A percentile compares a stretch with the other conserved stretches of the same genome.
Evolutionary conservation across 1,140 invertebrate species (phyloP).

Genomic region (Heterodera schachtii): DNA sequence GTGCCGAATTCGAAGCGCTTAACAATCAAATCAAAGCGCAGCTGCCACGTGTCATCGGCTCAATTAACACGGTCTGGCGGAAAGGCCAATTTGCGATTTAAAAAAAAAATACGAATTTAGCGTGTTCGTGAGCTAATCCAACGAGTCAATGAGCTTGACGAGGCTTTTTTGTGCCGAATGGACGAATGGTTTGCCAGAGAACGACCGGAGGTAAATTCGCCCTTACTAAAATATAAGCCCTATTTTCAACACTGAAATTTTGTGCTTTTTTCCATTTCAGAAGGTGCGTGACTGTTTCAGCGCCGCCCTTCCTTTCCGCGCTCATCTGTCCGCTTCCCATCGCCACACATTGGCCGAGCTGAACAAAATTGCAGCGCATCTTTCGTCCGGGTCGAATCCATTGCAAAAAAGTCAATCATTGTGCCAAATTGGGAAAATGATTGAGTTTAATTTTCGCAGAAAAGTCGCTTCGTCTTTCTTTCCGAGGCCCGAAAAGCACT

Average conservation of each 20-base stretch:
- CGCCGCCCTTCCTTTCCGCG: constrained; percentile 14
- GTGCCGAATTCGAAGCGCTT: constrained; percentile 49
- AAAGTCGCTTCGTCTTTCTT: constrained; percentile 27
- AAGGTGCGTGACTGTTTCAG: constrained; percentile 23
- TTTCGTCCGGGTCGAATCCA: constrained; percentile 1
- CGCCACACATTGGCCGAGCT: constrained; percentile 18
- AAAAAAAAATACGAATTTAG: constrained; percentile 20
- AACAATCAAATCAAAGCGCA: constrained; percentile 48
- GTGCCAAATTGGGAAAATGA: background rate
- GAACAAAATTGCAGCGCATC: constrained; percentile 28
- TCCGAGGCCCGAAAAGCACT: background rate
- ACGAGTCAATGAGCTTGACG: constrained; percentile 37
- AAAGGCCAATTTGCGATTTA: background rate
- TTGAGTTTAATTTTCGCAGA: constrained; percentile 17
- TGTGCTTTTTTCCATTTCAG: background rate
- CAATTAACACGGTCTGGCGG: constrained; percentile 39
- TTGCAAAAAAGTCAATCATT: constrained; percentile 5
- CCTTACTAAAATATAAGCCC: background rate
- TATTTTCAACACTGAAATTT: background rate
- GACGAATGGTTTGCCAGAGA: constrained; percentile 39
- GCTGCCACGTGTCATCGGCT: constrained; percentile 43
- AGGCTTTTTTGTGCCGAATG: constrained; percentile 31
- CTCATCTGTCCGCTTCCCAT: constrained; percentile 18
- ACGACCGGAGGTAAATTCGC: constrained; percentile 44
- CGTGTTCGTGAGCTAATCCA: constrained; percentile 35